Conservation (phyloP, 2,113 vertebrate genomes). For the Neogobius melanostomus region DNA sequence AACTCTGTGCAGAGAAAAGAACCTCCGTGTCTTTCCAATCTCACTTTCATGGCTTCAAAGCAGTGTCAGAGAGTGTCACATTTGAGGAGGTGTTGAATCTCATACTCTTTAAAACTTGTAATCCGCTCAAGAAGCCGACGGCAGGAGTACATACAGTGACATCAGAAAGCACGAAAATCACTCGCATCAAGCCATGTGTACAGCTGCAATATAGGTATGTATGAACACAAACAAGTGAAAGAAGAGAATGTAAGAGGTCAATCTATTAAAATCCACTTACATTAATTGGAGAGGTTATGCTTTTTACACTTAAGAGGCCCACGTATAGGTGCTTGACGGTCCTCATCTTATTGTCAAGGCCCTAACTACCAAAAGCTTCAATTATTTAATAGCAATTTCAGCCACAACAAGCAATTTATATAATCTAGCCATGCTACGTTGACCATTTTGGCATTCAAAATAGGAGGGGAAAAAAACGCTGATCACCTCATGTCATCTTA, state of each 20-base stretch:
- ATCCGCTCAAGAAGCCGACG: conserved; percentile 71
- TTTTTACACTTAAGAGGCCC: conserved; percentile 37
- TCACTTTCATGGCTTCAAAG: conserved; percentile 70
- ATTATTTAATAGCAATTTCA: conserved; percentile 68
- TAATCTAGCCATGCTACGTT: conserved; percentile 52
- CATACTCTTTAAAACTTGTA: conserved; percentile 81
- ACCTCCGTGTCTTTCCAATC: conserved; percentile 64
- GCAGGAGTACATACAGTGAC: conserved; percentile 42
- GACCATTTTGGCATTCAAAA: conserved; percentile 43
- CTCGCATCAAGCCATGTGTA: conserved; percentile 23
- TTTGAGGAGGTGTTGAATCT: conserved; percentile 74
- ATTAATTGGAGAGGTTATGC: conserved; percentile 50
- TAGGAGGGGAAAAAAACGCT: conserved; percentile 5
- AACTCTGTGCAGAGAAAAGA: conserved; percentile 62
- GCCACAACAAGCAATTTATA: conserved; percentile 70
- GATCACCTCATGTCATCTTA: conserved; percentile 59
- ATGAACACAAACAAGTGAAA: not conserved
- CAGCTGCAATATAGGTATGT: conserved; percentile 19
- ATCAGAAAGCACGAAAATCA: conserved; percentile 19
- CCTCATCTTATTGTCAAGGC: conserved; percentile 42
- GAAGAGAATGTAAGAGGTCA: conserved; percentile 9
- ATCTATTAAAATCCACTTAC: conserved; percentile 32
- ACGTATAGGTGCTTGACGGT: conserved; percentile 22
- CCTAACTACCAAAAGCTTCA: conserved; percentile 38
- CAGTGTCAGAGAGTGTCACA: conserved; percentile 64